Conservation (phyloP, 2,888 invertebrate genomes). For the Allolobophora icterica region DNA sequence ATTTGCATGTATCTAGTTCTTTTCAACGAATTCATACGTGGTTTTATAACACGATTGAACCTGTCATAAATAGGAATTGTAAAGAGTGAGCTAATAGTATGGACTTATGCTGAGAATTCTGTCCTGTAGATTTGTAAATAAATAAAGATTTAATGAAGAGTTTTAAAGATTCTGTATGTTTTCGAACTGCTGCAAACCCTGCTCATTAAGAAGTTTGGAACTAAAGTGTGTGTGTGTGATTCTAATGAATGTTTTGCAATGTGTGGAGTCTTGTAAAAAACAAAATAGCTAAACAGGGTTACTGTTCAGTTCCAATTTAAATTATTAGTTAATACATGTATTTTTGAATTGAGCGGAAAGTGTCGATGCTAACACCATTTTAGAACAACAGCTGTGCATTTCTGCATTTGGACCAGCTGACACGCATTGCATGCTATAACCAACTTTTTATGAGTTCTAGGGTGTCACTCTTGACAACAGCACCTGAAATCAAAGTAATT, state of each 20-base stretch:
- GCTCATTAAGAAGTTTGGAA: not conserved
- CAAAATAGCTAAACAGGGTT: too few species aligned
- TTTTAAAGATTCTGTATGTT: not conserved
- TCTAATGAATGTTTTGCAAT: too few species aligned
- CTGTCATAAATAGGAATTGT: not conserved
- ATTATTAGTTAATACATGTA: not conserved
- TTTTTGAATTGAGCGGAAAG: not conserved
- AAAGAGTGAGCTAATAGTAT: not conserved
- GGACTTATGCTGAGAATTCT: not conserved
- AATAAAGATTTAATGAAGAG: conserved; percentile 4
- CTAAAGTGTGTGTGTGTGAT: not conserved
- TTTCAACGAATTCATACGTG: too few species aligned
- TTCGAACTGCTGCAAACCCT: not conserved
- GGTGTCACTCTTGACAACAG: not conserved
- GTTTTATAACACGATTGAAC: not conserved
- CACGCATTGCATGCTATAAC: not conserved
- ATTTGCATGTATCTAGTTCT: too few species aligned
- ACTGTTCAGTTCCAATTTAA: not conserved
- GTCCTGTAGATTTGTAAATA: conserved; percentile 1
- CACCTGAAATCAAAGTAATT: not conserved
- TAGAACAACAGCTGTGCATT: not conserved
- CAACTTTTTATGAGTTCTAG: not conserved
- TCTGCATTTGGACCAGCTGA: not conserved
- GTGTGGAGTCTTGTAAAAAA: too few species aligned
- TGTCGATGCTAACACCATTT: not conserved